Base-by-base conservation (phyloP, 2,888 invertebrate species). In the Helicoverpa assulta region DNA sequence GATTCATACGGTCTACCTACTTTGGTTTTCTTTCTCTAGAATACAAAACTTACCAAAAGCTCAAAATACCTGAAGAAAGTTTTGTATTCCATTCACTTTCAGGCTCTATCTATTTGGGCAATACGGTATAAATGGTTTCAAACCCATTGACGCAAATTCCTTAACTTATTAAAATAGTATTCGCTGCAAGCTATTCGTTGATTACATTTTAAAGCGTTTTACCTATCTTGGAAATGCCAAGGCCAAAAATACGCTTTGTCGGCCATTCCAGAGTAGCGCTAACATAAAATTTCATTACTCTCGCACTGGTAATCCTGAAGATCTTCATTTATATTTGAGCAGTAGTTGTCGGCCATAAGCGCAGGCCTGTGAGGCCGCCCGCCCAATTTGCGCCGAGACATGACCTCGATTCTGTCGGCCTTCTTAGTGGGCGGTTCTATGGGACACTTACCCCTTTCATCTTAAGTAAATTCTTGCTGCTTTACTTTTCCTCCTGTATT, bases 351-450 rank as follows among this genome's bases (percentile, higher is more conserved):
- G 81, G 70, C 73, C 82, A 67, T 77, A 67, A 80, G 67, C 52
- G 73, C 73, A 63, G 65, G 75, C 53, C 65, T 73, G 80, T 73
- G 83, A 76, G 74, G 76, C 84, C 87, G 84, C 88, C 86, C 85
- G 84, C 84, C 86, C 88, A 85, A 87, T 86, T 86, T 85, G 82
- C 82, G 81, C 82, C 75, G 76, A 76, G 81, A 80, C 77, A 82
- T 85, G 85, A 82, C 84, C 88, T 80, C 85, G 83, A 88, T 90
- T 89, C 86, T 81, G 84, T 83, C 90, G 86, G 86, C 87, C 88
- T 86, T 81, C 87, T 85, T 86, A 89, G 70, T 78, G 67, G 70
- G 67, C 71, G 72, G 67, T 75, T 78, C 78, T 69, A 75, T 71
- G 70, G 65, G 66, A 56, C 68, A 79, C 61, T 75, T 76, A 71